Evolutionary conservation across 2,888 invertebrate genomes (phyloP).

Genomic region (Lepeophtheirus nordmannii): DNA sequence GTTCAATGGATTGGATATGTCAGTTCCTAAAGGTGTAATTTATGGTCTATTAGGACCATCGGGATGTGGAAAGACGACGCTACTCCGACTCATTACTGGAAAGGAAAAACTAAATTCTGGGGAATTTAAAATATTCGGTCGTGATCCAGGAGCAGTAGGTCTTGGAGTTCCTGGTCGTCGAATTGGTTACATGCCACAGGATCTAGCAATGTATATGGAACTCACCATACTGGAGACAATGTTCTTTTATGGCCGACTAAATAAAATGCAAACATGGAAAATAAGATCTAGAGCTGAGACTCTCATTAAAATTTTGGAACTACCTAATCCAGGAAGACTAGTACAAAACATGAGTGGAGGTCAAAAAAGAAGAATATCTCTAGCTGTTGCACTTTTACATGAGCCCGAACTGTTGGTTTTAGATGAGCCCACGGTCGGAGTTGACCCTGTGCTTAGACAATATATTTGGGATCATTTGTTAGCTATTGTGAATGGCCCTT

Average conservation of each 20-base stretch:
- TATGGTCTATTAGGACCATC: slow-evolving; percentile 27
- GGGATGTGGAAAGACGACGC: slow-evolving; percentile 28
- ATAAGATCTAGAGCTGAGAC: slow-evolving; percentile 32
- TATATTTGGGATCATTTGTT: slow-evolving; percentile 29
- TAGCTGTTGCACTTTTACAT: slow-evolving; percentile 34
- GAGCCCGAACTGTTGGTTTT: slow-evolving; percentile 35
- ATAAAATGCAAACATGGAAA: slow-evolving; percentile 31
- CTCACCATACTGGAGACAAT: slow-evolving; percentile 36
- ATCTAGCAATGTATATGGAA: slow-evolving; percentile 27
- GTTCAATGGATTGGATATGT: slow-evolving; percentile 27
- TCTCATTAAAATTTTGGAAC: slow-evolving; percentile 35
- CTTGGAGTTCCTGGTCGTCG: slow-evolving; percentile 27
- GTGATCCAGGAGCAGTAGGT: slow-evolving; percentile 25
- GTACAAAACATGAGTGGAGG: slow-evolving; percentile 34
- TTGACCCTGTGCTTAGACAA: slow-evolving; percentile 36
- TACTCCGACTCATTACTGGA: slow-evolving; percentile 27
- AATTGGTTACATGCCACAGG: slow-evolving; percentile 29
- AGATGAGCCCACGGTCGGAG: slow-evolving; percentile 37
- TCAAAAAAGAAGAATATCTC: slow-evolving; percentile 34
- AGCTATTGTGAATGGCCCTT: slow-evolving; percentile 28
- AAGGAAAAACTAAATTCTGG: slow-evolving; percentile 26
- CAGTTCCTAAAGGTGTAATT: slow-evolving; percentile 27
- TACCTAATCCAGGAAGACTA: slow-evolving; percentile 33
- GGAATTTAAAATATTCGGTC: slow-evolving; percentile 26
- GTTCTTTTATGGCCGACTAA: slow-evolving; percentile 35